phyloP scores from a whole-genome alignment of 2,888 invertebrate species.

The Hemaris fuciformis region DNA sequence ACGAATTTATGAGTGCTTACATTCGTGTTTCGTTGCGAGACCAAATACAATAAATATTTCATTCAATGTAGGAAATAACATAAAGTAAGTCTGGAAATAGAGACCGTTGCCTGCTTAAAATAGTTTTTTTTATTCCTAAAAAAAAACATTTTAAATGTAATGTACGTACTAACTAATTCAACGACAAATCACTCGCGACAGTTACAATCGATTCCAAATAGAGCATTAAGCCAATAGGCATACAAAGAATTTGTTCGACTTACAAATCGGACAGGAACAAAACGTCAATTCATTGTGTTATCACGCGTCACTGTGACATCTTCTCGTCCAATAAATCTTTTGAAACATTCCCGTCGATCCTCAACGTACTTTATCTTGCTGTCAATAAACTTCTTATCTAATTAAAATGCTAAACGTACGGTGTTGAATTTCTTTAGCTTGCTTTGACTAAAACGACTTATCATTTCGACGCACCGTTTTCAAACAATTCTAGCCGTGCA shows the following conservation, averaged over 20 bases:
- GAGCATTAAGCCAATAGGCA: background rate
- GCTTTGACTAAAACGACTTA: background rate
- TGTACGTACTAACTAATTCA: too few species aligned
- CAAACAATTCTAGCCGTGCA: constrained; percentile 30
- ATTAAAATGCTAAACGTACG: constrained; percentile 23
- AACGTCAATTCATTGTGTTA: constrained; percentile 1
- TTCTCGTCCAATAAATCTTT: constrained; percentile 2
- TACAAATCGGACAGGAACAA: background rate
- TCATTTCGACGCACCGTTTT: background rate
- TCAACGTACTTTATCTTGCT: background rate
- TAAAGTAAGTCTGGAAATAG: too few species aligned
- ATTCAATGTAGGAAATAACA: background rate
- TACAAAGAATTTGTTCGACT: background rate
- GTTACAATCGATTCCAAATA: background rate
- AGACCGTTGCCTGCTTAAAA: too few species aligned
- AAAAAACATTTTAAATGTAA: too few species aligned
- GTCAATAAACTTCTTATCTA: constrained; percentile 14
- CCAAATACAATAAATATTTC: background rate
- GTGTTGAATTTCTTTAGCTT: background rate
- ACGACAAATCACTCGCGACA: background rate
- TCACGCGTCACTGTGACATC: constrained; percentile 5
- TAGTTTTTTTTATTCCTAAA: too few species aligned
- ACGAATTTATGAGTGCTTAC: background rate
- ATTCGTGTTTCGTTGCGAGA: background rate
- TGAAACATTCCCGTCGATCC: background rate